A percentile compares a stretch with the other conserved stretches of the same genome.
Evolutionary conservation across 2,113 vertebrate species (phyloP).

Genomic region (Anarrhichthys ocellatus): DNA sequence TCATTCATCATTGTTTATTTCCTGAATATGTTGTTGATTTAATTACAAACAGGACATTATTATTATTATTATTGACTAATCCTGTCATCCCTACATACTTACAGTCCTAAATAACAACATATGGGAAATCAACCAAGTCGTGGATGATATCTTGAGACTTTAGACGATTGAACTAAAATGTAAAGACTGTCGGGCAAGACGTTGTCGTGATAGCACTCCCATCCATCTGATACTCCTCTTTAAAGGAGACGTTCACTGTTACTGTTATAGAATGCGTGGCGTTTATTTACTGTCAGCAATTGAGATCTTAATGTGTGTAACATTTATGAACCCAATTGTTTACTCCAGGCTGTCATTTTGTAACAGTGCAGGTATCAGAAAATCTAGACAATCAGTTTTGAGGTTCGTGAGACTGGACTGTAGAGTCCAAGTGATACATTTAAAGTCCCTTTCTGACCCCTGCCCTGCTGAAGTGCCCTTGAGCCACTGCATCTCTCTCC

Average conservation of each 20-base stretch:
- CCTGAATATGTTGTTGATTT: not conserved
- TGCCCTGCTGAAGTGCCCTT: constrained; percentile 38
- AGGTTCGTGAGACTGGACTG: not conserved
- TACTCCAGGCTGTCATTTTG: not conserved
- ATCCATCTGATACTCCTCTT: constrained; percentile 17
- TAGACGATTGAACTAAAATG: not conserved
- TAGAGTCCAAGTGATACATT: not conserved
- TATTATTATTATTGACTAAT: not conserved
- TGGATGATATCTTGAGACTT: not conserved
- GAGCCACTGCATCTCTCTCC: constrained; percentile 6
- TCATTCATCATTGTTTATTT: not conserved
- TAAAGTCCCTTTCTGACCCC: not conserved
- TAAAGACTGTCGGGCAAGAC: not conserved
- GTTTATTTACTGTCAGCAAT: not conserved
- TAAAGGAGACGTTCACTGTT: not conserved
- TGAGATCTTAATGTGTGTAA: not conserved
- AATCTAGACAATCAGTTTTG: not conserved
- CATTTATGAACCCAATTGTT: not conserved
- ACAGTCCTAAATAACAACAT: not conserved
- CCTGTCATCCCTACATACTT: not conserved
- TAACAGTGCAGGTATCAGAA: not conserved
- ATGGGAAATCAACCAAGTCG: not conserved
- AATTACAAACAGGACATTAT: no score
- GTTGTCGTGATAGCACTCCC: not conserved
- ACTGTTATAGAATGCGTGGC: not conserved